phyloP scores from a whole-genome alignment of 1,140 invertebrate species.

The Trachymyrmex septentrionalis region DNA sequence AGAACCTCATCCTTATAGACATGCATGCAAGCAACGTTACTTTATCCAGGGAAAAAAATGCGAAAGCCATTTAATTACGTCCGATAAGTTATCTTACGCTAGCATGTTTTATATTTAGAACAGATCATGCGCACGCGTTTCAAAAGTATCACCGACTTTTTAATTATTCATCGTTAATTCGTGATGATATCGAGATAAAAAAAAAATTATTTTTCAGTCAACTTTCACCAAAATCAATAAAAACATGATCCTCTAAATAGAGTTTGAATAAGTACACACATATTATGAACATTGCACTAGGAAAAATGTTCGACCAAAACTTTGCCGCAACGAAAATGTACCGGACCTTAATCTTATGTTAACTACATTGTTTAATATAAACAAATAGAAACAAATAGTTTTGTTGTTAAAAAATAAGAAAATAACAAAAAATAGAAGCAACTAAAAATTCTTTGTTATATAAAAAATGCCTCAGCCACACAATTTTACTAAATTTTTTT shows the following conservation, averaged over 20 bases:
- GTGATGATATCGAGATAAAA: background rate
- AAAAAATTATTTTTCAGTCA: background rate
- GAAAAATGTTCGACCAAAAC: too few relatives aligned
- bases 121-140: background rate
- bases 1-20: background rate
- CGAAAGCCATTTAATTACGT: slow-evolving; percentile 12
- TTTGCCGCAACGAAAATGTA: too few relatives aligned
- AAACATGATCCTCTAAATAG: background rate
- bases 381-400: too few relatives aligned
- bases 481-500: too few relatives aligned
- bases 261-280: background rate
- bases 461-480: too few relatives aligned
- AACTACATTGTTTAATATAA: too few relatives aligned
- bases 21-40: slow-evolving; percentile 32
- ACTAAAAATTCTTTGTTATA: too few relatives aligned
- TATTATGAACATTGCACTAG: background rate
- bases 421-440: too few relatives aligned
- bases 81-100: background rate
- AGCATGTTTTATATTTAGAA: background rate
- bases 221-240: background rate
- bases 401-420: too few relatives aligned
- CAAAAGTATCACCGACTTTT: background rate
- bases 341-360: too few relatives aligned
- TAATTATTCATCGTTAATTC: background rate
- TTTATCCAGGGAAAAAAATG: background rate